Evolutionary conservation across 2,113 vertebrate genomes (phyloP), one percentile per base, ranked within the genome.

Genomic region (Carassius gibelio): DNA sequence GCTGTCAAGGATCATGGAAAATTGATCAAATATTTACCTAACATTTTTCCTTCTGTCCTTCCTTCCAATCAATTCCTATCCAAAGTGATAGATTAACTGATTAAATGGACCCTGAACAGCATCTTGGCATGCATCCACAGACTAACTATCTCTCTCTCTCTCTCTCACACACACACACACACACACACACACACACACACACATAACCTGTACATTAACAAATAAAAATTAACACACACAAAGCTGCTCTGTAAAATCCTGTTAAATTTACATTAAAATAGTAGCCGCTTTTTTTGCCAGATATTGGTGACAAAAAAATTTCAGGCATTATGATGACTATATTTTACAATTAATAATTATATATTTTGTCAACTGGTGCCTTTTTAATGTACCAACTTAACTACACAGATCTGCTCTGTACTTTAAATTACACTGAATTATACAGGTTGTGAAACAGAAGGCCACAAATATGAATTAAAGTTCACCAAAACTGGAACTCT

Each of bases 21-120:
- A 66, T 26, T 48, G 17, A 30, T 86, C 75, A 87, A 21, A 61
- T 68, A 81, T 77, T 84, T 72, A 75, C 84, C 69, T 13, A 62
- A 48, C 23, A 14, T 71, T 62, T 69, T 59, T 38, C 34, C 17
- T 38, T 79, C 42, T 52, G 17, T 52, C 26, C 45, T 55, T 72
- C 38, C 61, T 57, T 57, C 75, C 34, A 48, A 19, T 68, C 68
- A 50, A 36, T 48, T 59, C 8, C 42, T 5, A 82, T 86, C 23
- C 61, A 50, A 75, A 88, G 80, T 66, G 42, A 66, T 23, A 26
- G 36, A 80, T 81, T 81, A 79, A 42, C 57, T 62, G 9, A 42
- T 88, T 69, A 81, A 81, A 81, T 84, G 52, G 69, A 68, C 45
- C 42, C 74, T 68, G 66, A 75, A 62, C 21, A 19, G 36, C 77